Base-by-base conservation (phyloP, 2,113 vertebrate species). In the Perca schrenkii region DNA sequence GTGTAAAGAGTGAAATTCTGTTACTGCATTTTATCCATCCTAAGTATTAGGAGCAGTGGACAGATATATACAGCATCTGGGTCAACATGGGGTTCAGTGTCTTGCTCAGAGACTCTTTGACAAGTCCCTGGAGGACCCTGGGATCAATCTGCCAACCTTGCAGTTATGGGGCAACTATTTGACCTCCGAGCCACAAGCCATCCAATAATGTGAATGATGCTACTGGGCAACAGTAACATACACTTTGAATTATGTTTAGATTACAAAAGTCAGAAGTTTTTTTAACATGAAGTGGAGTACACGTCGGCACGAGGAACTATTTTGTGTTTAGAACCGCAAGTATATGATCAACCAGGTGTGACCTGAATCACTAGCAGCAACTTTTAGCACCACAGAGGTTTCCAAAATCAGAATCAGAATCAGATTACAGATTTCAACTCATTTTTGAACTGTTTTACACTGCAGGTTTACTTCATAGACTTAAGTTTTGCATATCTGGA, bases 131-230 rank as follows among this genome's bases (percentile, higher is more conserved):
- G 5, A 40, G 40, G 40, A 40, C 2, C 40, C 40, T 10, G 40
- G 8, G 40, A 40, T 40, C 8, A 8, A 40, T 3, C 8, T 10
- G 8, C 40, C 8, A 40, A 40, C 8, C 36, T 40, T 8, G 8
- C 6, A 5, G 5, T 34, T 34, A 34, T 1, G 1, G 0, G 1
- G 6, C 2, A 34, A 6, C 34, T 34, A 34, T 34, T 1, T 7
- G 8, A 36, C 36, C 7, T 36, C 36, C 36, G 8, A 8, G 36
- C 36, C 40, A 40, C 40, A 40, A 40, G 8, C 40, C 40, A 40
- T 40, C 40, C 2, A 40, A 8, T 40, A 10, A 40, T 10, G 40
- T 40, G 2, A 43, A 43, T 25, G 40, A 10, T 43, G 10, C 40
- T 11, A 43, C 40, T 43, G 40, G 40, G 10, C 40, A 43, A 54